These are phyloP conservation scores for Paedocypris sp. DNA, from an alignment of 2,113 vertebrate species.

Conservation along the genomic window DNA sequence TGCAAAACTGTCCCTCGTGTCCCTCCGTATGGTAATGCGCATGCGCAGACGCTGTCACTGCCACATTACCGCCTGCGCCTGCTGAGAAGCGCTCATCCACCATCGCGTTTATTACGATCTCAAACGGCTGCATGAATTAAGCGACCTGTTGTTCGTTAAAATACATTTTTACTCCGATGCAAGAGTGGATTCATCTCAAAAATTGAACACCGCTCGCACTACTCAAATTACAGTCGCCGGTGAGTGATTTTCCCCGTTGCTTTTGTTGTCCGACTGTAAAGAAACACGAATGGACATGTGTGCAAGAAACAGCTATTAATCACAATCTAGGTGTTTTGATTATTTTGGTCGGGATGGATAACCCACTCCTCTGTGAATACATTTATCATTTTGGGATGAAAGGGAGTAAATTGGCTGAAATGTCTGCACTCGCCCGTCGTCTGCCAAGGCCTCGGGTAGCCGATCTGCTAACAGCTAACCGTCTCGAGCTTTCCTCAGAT, in stretches of 20 bases:
- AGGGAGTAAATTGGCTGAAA: background rate
- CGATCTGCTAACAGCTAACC: constrained; percentile 1
- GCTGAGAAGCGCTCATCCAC: constrained; percentile 18
- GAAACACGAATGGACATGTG: constrained; percentile 15
- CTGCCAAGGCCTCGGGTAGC: too few species aligned
- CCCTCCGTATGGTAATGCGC: constrained; percentile 38
- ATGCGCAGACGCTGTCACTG: constrained; percentile 39
- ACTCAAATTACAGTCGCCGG: constrained; percentile 11
- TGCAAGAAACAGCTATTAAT: constrained; percentile 1
- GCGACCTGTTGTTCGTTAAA: background rate
- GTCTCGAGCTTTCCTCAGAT: too few species aligned
- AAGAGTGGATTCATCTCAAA: background rate
- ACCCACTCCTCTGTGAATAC: background rate
- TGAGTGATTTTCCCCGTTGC: constrained; percentile 38
- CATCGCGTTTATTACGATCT: background rate
- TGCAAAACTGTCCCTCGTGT: constrained; percentile 27
- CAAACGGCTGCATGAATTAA: constrained; percentile 19
- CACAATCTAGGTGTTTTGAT: background rate
- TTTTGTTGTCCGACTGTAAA: constrained; percentile 53
- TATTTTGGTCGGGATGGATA: background rate
- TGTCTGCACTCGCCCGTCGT: too few species aligned
- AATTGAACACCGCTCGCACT: background rate
- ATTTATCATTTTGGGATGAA: background rate
- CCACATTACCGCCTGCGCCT: constrained; percentile 59
- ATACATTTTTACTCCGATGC: background rate